A percentile compares a stretch with the other conserved stretches of the same genome.
phyloP scores from a whole-genome alignment of 1,140 invertebrate species.

The Diabrotica virgifera region DNA sequence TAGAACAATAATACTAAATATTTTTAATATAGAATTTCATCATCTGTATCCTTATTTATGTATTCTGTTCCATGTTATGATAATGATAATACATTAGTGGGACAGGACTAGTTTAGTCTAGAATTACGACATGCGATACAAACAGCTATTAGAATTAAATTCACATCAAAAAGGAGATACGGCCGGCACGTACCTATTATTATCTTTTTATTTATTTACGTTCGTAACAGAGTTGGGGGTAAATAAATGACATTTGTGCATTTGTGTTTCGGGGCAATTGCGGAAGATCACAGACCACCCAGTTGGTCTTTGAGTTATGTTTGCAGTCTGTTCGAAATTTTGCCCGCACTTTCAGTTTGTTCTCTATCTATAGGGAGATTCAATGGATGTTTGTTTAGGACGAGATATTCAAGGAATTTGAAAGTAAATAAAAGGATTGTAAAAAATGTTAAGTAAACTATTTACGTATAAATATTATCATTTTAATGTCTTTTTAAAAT shows the following conservation, averaged over 20 bases:
- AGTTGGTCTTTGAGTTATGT: constrained; percentile 1
- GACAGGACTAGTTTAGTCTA: neutral
- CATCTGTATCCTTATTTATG: too few species aligned
- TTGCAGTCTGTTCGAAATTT: neutral
- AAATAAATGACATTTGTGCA: constrained; percentile 2
- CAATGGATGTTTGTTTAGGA: too few species aligned
- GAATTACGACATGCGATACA: neutral
- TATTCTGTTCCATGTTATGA: too few species aligned
- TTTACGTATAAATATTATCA: too few species aligned
- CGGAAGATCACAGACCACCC: constrained; percentile 1
- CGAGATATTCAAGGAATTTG: too few species aligned
- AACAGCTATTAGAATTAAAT: constrained; percentile 3
- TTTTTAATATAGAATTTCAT: too few species aligned
- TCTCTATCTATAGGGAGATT: too few species aligned
- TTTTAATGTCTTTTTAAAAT: too few species aligned
- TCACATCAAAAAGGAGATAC: neutral
- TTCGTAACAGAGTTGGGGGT: neutral
- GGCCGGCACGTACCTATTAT: neutral
- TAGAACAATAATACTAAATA: too few species aligned
- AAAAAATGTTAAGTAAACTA: too few species aligned
- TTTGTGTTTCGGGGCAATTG: neutral
- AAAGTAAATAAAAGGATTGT: too few species aligned
- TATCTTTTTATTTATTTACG: constrained; percentile 1
- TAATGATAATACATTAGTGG: neutral
- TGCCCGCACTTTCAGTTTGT: too few species aligned